phyloP scores from a whole-genome alignment of 2,888 invertebrate species.

The Cephus spinipes region DNA sequence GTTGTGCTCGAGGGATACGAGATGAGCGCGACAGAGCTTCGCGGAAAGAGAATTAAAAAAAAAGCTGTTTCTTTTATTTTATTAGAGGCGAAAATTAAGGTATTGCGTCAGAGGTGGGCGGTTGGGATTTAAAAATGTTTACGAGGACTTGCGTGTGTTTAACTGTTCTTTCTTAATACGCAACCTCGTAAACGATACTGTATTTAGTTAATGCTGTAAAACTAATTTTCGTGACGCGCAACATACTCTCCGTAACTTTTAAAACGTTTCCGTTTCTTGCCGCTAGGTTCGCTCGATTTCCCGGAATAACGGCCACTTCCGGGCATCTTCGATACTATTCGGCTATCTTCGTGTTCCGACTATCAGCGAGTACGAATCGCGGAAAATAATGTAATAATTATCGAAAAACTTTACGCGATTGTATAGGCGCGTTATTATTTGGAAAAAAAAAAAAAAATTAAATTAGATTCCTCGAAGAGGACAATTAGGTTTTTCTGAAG shows the following conservation, averaged over 20 bases:
- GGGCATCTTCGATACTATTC: neutral
- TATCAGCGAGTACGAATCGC: neutral
- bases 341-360: neutral
- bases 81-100: too few relatives aligned
- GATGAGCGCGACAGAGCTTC: neutral
- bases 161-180: neutral
- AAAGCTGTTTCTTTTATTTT: too few relatives aligned
- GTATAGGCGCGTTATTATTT: neutral
- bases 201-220: neutral
- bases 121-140: too few relatives aligned
- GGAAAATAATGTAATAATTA: neutral
- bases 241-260: neutral
- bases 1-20: neutral
- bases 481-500: neutral
- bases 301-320: neutral
- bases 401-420: neutral
- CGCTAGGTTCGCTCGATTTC: neutral
- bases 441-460: neutral
- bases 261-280: neutral
- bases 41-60: neutral
- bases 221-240: neutral
- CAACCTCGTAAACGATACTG: neutral
- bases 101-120: too few relatives aligned
- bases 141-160: neutral
- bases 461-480: neutral